A percentile compares a stretch with the other conserved stretches of the same genome.
phyloP scores from a whole-genome alignment of 2,888 invertebrate genomes.

The Calliopum simillimum region DNA sequence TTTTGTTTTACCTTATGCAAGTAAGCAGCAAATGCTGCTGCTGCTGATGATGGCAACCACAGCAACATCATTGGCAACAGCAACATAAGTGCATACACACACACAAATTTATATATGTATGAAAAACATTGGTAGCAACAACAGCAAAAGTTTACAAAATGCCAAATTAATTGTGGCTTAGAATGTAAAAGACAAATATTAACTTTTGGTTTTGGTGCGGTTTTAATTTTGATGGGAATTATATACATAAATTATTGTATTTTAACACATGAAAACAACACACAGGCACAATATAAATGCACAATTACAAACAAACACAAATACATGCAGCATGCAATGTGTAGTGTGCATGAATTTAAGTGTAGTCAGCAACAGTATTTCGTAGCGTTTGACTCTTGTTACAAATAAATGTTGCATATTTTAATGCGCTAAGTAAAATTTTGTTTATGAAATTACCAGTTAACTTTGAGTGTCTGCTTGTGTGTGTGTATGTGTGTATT shows the following conservation, averaged over 20 bases:
- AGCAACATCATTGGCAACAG: conserved; percentile 3
- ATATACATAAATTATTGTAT: conserved; percentile 54
- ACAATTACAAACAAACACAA: conserved; percentile 20
- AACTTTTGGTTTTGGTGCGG: conserved; percentile 60
- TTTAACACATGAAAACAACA: conserved; percentile 32
- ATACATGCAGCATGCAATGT: neutral
- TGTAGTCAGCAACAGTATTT: neutral
- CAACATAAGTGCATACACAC: conserved; percentile 15
- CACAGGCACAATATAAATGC: neutral
- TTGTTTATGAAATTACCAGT: conserved; percentile 46
- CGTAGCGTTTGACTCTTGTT: conserved; percentile 12
- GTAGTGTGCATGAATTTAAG: too few relatives aligned
- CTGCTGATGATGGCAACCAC: neutral
- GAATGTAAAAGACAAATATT: conserved; percentile 61
- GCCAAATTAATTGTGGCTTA: conserved; percentile 62
- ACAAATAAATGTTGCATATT: conserved; percentile 31
- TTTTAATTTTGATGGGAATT: conserved; percentile 58
- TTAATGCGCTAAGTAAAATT: conserved; percentile 27
- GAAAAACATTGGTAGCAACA: conserved; percentile 7
- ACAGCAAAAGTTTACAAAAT: conserved; percentile 47
- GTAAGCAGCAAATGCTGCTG: neutral
- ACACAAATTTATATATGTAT: too few relatives aligned
- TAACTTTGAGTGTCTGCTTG: conserved; percentile 41
- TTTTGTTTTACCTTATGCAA: conserved; percentile 6
- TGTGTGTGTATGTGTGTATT: neutral